Conservation (phyloP, 64 coral and sea anemone genomes). For the Trachythela sp. region DNA sequence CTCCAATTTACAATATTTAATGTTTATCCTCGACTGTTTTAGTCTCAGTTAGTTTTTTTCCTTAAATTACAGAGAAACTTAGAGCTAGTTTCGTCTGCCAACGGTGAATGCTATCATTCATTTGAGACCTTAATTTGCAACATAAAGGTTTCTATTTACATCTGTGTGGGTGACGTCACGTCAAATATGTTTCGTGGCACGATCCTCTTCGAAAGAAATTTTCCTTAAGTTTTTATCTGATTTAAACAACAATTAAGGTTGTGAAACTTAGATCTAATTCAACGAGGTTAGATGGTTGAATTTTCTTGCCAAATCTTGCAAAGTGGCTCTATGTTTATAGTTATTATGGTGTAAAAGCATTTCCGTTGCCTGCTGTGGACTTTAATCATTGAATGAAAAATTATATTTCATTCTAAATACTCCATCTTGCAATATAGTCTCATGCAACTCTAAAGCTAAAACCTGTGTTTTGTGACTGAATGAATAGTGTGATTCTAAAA, state of each 20-base stretch:
- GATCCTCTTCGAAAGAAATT: too few species aligned
- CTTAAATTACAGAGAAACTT: not conserved
- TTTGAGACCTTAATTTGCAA: not conserved
- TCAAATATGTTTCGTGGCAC: not conserved
- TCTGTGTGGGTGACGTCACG: not conserved
- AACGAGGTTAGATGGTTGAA: not conserved
- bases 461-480: not conserved
- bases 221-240: too few species aligned
- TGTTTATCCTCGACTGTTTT: not conserved
- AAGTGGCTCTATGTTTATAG: not conserved
- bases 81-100: not conserved
- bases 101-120: not conserved
- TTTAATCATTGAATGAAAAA: not conserved
- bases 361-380: not conserved
- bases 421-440: not conserved
- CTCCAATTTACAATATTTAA: not conserved
- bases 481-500: not conserved
- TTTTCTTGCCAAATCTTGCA: not conserved
- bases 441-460: not conserved
- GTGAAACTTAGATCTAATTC: not conserved
- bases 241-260: not conserved
- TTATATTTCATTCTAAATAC: not conserved
- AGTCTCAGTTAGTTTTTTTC: not conserved
- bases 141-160: slow-evolving; percentile 9
- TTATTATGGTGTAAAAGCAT: not conserved